phyloP scores from a whole-genome alignment of 2,113 vertebrate species.

The Labeo rohita region DNA sequence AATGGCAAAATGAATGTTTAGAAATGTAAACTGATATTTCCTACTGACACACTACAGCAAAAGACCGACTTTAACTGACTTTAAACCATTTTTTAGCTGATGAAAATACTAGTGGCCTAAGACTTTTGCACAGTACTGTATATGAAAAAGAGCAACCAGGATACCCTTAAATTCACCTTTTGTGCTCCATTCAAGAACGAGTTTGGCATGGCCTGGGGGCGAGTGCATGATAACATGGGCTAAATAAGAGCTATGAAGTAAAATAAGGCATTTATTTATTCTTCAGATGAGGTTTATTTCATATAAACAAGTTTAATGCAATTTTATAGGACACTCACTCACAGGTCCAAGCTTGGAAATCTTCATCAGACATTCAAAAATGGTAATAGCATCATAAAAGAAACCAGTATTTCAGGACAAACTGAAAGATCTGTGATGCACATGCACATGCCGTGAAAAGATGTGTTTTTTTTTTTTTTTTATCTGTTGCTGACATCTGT shows the following conservation, averaged over 20 bases:
- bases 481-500: neutral
- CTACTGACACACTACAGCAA: too few species aligned
- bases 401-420: neutral
- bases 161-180: neutral
- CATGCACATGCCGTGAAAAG: neutral
- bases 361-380: neutral
- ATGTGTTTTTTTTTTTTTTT: neutral
- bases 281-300: neutral
- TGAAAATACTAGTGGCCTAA: too few species aligned
- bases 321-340: neutral
- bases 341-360: neutral
- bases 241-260: neutral
- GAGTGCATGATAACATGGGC: neutral
- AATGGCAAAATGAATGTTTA: too few species aligned
- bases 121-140: too few species aligned
- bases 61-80: too few species aligned
- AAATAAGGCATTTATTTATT: neutral
- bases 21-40: too few species aligned
- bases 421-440: neutral
- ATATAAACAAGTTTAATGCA: neutral
- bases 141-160: neutral
- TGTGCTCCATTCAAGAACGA: neutral
- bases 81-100: too few species aligned
- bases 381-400: neutral
- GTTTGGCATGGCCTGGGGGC: neutral